Percentiles rank a stretch among this genome's conserved stretches.
Evolutionary conservation across 2,888 invertebrate species (phyloP).

Genomic region (Amphiduros pacificus): DNA sequence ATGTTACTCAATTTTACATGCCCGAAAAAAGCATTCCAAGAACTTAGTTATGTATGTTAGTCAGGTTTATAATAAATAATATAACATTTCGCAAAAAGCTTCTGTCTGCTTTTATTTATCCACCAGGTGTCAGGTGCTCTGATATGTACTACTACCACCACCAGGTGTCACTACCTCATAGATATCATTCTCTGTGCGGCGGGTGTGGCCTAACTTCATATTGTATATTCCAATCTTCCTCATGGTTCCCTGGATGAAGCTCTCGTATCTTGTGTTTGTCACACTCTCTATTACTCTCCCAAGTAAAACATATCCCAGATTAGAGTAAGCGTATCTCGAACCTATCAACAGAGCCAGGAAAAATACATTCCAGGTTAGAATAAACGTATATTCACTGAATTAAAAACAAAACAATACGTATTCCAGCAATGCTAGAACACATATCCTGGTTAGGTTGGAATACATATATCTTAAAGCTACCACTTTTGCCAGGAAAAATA

Average conservation of each 20-base stretch:
- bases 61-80: too few relatives aligned
- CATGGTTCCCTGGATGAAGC: slow-evolving; percentile 36
- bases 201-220: slow-evolving; percentile 33
- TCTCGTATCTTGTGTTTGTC: slow-evolving; percentile 36
- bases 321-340: slow-evolving; percentile 49
- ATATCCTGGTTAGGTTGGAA: background rate
- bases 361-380: background rate
- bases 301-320: slow-evolving; percentile 50
- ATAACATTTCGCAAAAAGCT: too few relatives aligned
- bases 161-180: slow-evolving; percentile 33
- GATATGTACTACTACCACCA: background rate
- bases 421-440: background rate
- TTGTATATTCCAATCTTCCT: slow-evolving; percentile 30
- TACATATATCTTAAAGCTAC: too few relatives aligned
- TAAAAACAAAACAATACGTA: background rate
- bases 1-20: too few relatives aligned
- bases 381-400: background rate
- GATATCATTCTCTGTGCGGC: slow-evolving; percentile 27
- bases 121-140: too few relatives aligned
- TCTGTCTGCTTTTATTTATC: too few relatives aligned
- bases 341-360: slow-evolving; percentile 39
- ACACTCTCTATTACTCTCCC: slow-evolving; percentile 46
- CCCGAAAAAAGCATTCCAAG: too few relatives aligned
- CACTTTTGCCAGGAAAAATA: too few relatives aligned
- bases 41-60: too few relatives aligned